Evolutionary conservation across 2,888 invertebrate species (phyloP).

Genomic region (Orchesella flavescens): DNA sequence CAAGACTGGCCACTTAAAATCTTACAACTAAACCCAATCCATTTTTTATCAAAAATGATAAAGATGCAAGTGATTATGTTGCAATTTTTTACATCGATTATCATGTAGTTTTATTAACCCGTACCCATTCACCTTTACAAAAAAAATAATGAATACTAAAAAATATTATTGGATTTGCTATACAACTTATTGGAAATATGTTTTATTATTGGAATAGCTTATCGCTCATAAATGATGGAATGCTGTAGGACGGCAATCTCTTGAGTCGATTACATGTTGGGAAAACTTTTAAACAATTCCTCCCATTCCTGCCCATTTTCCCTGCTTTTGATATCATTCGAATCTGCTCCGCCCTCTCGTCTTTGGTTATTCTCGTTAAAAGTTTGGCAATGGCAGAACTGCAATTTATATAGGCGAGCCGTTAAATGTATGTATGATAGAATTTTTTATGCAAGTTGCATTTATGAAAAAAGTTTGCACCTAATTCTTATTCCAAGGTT

Average conservation of each 20-base stretch:
- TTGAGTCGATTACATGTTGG: constrained; percentile 54
- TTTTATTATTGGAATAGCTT: no score
- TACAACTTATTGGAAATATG: no score
- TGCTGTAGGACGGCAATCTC: constrained; percentile 59
- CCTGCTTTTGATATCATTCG: constrained; percentile 58
- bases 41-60: no score
- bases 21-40: no score
- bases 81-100: no score
- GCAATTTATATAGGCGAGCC: not conserved
- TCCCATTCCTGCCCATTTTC: constrained; percentile 63
- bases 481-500: constrained; percentile 56
- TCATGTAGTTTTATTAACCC: no score
- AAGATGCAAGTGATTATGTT: no score
- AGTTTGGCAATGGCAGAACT: constrained; percentile 37
- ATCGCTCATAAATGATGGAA: constrained; percentile 33
- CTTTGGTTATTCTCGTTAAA: constrained; percentile 29
- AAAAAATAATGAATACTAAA: no score
- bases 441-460: not conserved
- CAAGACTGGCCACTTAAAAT: no score
- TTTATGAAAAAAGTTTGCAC: constrained; percentile 19
- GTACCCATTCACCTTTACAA: no score
- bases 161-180: no score
- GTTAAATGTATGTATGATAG: no score
- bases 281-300: constrained; percentile 59
- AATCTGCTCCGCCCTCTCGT: constrained; percentile 50